phyloP scores from a whole-genome alignment of 1,140 invertebrate genomes.

The Colletes latitarsis region DNA sequence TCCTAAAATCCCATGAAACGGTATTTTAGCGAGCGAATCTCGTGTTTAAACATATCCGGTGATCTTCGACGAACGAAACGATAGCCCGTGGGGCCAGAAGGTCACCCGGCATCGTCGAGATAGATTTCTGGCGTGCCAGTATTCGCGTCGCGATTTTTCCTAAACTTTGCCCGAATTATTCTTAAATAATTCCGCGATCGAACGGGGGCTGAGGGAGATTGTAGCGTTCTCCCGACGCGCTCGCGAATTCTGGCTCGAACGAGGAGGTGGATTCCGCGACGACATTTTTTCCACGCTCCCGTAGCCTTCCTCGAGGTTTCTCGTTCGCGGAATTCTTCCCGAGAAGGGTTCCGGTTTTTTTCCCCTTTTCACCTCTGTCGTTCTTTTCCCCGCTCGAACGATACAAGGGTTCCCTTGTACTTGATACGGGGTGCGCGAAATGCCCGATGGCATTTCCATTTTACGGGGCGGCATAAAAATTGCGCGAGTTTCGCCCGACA shows the following conservation, averaged over 20 bases:
- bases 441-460: conserved; percentile 60
- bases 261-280: not conserved
- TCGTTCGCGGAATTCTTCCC: not conserved
- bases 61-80: not conserved
- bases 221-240: no score
- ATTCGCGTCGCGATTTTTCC: not conserved
- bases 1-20: no score
- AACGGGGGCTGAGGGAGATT: no score
- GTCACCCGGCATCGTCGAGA: conserved; percentile 10
- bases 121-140: conserved; percentile 2
- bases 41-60: not conserved
- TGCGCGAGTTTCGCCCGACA: conserved; percentile 27
- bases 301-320: not conserved
- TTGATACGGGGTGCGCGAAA: conserved; percentile 53
- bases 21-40: no score
- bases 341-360: not conserved
- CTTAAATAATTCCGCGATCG: no score
- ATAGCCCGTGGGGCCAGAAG: not conserved
- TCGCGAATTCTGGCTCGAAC: no score
- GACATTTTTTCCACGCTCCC: not conserved
- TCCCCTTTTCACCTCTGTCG: not conserved
- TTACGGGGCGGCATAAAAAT: conserved; percentile 49
- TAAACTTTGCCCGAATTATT: not conserved
- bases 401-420: conserved; percentile 54
- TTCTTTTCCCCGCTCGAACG: conserved; percentile 6